Evolutionary conservation across 2,113 vertebrate species (phyloP).

Genomic region (Xiphias gladius): DNA sequence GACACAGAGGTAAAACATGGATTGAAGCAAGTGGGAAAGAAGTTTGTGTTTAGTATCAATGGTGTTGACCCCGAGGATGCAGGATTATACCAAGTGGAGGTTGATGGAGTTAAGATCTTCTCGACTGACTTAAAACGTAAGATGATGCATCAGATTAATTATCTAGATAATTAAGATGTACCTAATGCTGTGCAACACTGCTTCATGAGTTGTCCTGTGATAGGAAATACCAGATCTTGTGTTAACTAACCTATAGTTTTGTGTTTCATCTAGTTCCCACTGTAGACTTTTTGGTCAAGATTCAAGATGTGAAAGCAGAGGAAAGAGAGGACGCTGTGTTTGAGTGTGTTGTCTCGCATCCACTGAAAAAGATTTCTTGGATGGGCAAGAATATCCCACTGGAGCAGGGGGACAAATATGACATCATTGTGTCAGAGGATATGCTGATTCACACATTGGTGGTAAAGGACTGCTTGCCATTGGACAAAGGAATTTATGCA

Average conservation of each 20-base stretch:
- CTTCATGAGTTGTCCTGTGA: not conserved
- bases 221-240: not conserved
- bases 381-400: conserved; percentile 82
- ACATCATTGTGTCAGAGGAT: conserved; percentile 85
- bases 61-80: conserved; percentile 88
- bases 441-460: conserved; percentile 88
- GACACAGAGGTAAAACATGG: conserved; percentile 84
- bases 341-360: conserved; percentile 83
- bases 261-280: conserved; percentile 82
- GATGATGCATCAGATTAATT: not conserved
- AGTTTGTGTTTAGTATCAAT: conserved; percentile 86
- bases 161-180: not conserved
- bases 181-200: not conserved
- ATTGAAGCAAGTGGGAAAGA: conserved; percentile 86
- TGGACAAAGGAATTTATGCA: conserved; percentile 89
- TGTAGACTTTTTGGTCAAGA: conserved; percentile 82
- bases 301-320: conserved; percentile 82
- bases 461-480: conserved; percentile 79
- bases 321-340: conserved; percentile 86
- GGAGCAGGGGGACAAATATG: conserved; percentile 82
- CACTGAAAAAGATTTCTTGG: conserved; percentile 85
- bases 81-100: conserved; percentile 89
- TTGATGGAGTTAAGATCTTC: conserved; percentile 89
- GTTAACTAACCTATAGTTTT: not conserved
- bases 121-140: conserved; percentile 89